These are phyloP conservation scores for Rhamnusium bicolor DNA, from an alignment of 2,888 invertebrate genomes.

Conservation along the genomic window DNA sequence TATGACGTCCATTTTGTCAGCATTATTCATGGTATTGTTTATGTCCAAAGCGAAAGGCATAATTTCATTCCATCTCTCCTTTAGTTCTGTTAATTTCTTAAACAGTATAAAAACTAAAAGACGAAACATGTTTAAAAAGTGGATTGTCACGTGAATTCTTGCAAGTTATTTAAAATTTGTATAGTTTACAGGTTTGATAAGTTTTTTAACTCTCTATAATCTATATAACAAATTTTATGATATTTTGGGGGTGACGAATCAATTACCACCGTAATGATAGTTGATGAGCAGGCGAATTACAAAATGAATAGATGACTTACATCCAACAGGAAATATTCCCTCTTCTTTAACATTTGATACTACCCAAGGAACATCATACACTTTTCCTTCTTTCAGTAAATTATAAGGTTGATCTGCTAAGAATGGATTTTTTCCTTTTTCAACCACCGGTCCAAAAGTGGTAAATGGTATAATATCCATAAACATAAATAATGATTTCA, in stretches of 20 bases:
- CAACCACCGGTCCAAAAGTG: slow-evolving; percentile 63
- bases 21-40: slow-evolving; percentile 57
- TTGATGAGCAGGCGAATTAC: too few relatives aligned
- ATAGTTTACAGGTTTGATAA: too few relatives aligned
- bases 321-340: slow-evolving; percentile 80
- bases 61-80: slow-evolving; percentile 60
- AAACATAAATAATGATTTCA: slow-evolving; percentile 73
- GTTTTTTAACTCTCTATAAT: too few relatives aligned
- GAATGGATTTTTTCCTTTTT: slow-evolving; percentile 75
- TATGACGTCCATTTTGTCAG: slow-evolving; percentile 51
- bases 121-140: neutral
- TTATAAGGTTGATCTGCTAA: slow-evolving; percentile 77
- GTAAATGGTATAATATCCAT: slow-evolving; percentile 71
- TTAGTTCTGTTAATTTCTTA: slow-evolving; percentile 67
- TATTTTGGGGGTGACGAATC: too few relatives aligned
- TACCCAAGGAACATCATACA: slow-evolving; percentile 81
- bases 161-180: too few relatives aligned
- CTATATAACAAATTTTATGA: too few relatives aligned
- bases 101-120: slow-evolving; percentile 53
- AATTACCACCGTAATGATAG: too few relatives aligned
- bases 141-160: too few relatives aligned
- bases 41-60: slow-evolving; percentile 60
- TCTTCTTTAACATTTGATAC: slow-evolving; percentile 80
- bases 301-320: slow-evolving; percentile 66
- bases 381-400: slow-evolving; percentile 75